A percentile compares a stretch with the other conserved stretches of the same genome.
Conservation (phyloP, 2,888 invertebrate species). For the Caenorhabditis wallacei region DNA sequence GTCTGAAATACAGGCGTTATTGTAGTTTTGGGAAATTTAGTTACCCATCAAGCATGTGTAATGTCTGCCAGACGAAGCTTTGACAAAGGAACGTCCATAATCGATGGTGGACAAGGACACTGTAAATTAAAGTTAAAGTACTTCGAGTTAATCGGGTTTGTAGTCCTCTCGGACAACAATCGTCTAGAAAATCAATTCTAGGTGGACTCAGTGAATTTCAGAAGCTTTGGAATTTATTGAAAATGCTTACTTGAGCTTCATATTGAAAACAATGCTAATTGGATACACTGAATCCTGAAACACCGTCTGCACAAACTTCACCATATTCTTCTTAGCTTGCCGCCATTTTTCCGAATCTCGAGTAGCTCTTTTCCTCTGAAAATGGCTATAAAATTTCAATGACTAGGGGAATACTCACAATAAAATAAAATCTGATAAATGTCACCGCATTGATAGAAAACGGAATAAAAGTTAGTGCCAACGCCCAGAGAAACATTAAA, state of each 20-base stretch:
- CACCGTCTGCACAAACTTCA: conserved; percentile 16
- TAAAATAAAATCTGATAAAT: background rate
- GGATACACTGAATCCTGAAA: conserved; percentile 27
- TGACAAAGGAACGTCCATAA: conserved; percentile 12
- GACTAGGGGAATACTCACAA: background rate
- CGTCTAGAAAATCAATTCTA: no score
- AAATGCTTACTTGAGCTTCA: background rate
- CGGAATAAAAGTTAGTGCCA: conserved; percentile 12
- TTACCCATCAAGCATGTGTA: conserved; percentile 17
- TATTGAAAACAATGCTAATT: conserved; percentile 12
- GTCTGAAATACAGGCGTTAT: conserved; percentile 13
- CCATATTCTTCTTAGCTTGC: conserved; percentile 2
- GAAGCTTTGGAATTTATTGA: no score
- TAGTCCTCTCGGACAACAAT: no score
- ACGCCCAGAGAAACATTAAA: conserved; percentile 3
- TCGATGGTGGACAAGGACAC: background rate
- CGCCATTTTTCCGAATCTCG: background rate
- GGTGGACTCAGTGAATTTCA: no score
- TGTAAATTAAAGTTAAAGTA: background rate
- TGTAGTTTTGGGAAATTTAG: background rate
- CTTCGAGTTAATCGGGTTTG: no score
- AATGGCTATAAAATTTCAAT: background rate
- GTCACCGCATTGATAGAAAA: conserved; percentile 16
- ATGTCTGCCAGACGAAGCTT: conserved; percentile 10
- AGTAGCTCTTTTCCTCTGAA: conserved; percentile 7